Base-by-base conservation (phyloP, 2,797 vertebrate genomes). In the Numenius phaeopus region DNA sequence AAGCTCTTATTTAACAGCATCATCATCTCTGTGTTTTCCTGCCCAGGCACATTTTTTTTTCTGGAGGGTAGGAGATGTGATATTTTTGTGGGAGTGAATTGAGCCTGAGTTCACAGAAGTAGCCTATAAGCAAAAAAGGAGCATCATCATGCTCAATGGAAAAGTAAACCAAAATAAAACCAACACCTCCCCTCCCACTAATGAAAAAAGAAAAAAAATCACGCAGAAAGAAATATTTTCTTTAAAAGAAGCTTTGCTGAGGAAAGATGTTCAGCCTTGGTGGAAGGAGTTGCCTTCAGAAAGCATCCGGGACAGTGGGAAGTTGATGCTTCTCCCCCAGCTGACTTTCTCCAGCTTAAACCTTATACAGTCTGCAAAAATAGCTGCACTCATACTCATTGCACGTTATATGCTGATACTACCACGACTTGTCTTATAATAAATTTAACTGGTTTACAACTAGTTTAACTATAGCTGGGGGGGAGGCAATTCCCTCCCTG, bases 121-220 rank as follows among this genome's bases (percentile, higher is more conserved):
- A 90, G 69, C 16, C 32, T 57, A 52, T 30, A 21, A 73, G 46
- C 10, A 64, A 62, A 76, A 58, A 69, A 50, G 20, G 12, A 75
- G 10, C 0, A 3, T 18, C 14, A 7, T 11, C 13, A 4, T 5
- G 11, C 30, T 50, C 78, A 79, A 57, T 5, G 24, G 73, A 86
- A 65, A 80, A 83, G 3, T 6, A 7, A 37, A 84, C 7, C 10
- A 64, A 47, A 65, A 34, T 2, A 17, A 29, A 79, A 21, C 8
- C 20, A 27, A 29, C 6, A 47, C 4, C 16, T 11, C 22, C 10
- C 0, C 2, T 44, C 5, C 20, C 0, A 5, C 4, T 20, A 24
- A 23, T 6, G 4, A 23, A n/a, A 34, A 62, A 27, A 12, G 7
- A 57, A n/a, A 22, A n/a, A 69, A 32, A 32, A 13, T 9, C 22